Percentiles rank a stretch among this genome's conserved stretches.
Conservation (phyloP, 1,140 invertebrate species). For the Musca vetustissima region DNA sequence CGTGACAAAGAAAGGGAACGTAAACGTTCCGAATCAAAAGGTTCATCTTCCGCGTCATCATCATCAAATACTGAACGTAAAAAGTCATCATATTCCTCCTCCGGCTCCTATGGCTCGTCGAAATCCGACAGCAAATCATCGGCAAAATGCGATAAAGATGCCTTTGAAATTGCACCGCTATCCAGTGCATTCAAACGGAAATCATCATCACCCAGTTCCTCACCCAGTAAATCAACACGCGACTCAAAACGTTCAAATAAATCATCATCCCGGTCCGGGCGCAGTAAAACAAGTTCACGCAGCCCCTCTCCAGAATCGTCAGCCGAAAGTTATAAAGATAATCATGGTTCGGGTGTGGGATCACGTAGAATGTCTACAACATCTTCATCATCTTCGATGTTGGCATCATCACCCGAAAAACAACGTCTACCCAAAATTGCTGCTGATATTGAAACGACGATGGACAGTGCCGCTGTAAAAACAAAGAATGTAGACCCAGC, state of each 20-base stretch:
- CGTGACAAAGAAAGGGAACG: slow-evolving; percentile 27
- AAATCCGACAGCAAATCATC: slow-evolving; percentile 23
- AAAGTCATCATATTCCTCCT: slow-evolving; percentile 26
- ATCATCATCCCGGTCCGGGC: slow-evolving; percentile 16
- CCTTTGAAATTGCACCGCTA: slow-evolving; percentile 36
- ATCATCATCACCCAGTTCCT: slow-evolving; percentile 43
- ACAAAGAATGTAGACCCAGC: neutral
- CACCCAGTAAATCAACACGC: slow-evolving; percentile 42
- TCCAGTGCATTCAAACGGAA: slow-evolving; percentile 38
- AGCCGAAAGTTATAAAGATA: slow-evolving; percentile 31
- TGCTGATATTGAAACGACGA: neutral
- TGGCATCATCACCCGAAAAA: slow-evolving; percentile 16
- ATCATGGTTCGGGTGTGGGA: too few relatives aligned
- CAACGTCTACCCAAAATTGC: neutral
- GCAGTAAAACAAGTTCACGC: slow-evolving; percentile 35
- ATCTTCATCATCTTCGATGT: neutral
- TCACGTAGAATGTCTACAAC: neutral
- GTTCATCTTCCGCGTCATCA: slow-evolving; percentile 38
- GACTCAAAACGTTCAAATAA: slow-evolving; percentile 35
- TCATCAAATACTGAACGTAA: neutral
- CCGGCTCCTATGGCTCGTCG: neutral
- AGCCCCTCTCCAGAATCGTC: slow-evolving; percentile 40
- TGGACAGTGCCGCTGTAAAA: neutral
- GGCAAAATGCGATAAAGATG: slow-evolving; percentile 38
- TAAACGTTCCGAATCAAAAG: slow-evolving; percentile 42